Base-by-base conservation (phyloP, 2,113 vertebrate species). In the Silurus meridionalis region DNA sequence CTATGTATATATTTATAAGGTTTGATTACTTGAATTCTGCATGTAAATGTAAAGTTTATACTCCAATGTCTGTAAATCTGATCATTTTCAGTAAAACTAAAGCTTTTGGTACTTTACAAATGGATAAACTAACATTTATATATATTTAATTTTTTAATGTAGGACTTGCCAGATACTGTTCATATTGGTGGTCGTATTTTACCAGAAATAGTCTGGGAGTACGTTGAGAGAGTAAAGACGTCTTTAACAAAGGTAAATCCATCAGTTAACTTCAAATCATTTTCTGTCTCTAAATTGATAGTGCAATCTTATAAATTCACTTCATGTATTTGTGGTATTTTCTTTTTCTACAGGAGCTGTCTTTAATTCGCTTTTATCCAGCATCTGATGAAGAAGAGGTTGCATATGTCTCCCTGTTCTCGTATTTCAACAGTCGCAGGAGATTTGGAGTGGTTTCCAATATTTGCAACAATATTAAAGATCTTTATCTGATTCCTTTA, bases 141-240 rank as follows among this genome's bases (percentile, higher is more conserved):
- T 37, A 37, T 37, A 37, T 37, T 37, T 2, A 37, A 37, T 57
- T 11, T 4, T 25, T 78, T 58, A 90, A 6, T 93, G 84, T 92
- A 99, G 98, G 97, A 99, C 92, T 94, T 99, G 84, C 98, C 98
- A 50, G 97, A 99, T 91, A 98, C 97, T 11, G 97, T 99, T 90
- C 97, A 99, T 84, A 97, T 99, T 23, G 97, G 97, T 64, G 98
- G 98, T 83, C 95, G 98, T 90, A 99, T 99, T 87, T 94, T 95
- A 79, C 97, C 98, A 72, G 94, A 97, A 93, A 99, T 97, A 3
- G 98, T 99, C 61, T 99, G 98, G 98, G 98, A 99, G 91, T 99
- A 99, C 91, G 96, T 99, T 85, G 96, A 96, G 89, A 97, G 97
- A 92, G 95, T 99, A 69, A 99, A 97, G 91, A 97, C 97, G 80